Evolutionary conservation across 2,888 invertebrate species (phyloP).

Genomic region (Heliconius cydno): DNA sequence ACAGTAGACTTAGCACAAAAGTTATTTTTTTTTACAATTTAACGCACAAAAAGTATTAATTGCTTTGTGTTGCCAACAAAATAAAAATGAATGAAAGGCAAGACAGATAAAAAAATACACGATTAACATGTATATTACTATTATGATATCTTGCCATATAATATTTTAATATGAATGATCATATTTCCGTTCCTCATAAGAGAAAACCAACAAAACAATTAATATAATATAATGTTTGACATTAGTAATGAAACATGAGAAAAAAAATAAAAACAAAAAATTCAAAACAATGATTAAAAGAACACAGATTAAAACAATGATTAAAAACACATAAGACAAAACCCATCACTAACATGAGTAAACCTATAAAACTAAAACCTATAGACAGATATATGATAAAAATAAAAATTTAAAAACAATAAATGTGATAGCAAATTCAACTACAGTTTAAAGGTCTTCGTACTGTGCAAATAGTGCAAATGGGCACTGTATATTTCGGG

Average conservation of each 20-base stretch:
- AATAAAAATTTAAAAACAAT: background rate
- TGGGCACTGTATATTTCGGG: constrained; percentile 18
- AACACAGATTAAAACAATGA: no score
- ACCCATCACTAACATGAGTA: no score
- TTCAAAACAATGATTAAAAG: no score
- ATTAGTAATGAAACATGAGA: no score
- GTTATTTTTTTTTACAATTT: background rate
- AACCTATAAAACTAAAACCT: no score
- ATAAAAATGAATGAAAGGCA: background rate
- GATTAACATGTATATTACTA: background rate
- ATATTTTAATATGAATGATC: no score
- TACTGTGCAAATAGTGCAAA: constrained; percentile 15
- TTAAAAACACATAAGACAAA: no score
- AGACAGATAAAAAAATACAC: no score
- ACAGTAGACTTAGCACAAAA: background rate
- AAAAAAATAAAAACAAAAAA: no score
- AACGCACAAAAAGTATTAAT: background rate
- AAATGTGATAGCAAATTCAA: background rate
- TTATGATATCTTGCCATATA: background rate
- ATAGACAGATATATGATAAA: background rate
- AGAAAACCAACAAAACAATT: no score
- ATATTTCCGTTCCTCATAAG: no score
- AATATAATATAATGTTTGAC: no score
- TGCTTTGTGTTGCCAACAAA: background rate
- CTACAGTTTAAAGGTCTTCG: background rate